A percentile compares a stretch with the other conserved stretches of the same genome.
These are phyloP conservation scores for Tribolium castaneum DNA, from an alignment of 1,140 invertebrate genomes.

Conservation along the genomic window DNA sequence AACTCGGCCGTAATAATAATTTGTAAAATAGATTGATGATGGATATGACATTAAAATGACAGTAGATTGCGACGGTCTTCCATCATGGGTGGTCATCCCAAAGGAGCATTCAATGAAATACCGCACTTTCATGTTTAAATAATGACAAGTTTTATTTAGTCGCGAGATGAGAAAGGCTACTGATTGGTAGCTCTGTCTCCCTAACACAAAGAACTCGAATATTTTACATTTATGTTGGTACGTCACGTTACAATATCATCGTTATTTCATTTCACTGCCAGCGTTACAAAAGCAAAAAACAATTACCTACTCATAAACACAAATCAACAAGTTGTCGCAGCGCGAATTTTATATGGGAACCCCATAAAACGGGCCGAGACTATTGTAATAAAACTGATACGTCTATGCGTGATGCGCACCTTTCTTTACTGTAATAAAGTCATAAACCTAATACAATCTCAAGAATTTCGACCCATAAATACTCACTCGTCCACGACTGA, in stretches of 20 bases:
- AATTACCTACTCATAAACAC: slow-evolving; percentile 5
- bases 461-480: slow-evolving; percentile 34
- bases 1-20: slow-evolving; percentile 39
- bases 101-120: slow-evolving; percentile 33
- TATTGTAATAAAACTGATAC: slow-evolving; percentile 24
- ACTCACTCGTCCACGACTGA: neutral
- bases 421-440: slow-evolving; percentile 9
- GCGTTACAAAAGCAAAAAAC: neutral
- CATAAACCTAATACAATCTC: slow-evolving; percentile 5
- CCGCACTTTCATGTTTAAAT: slow-evolving; percentile 41
- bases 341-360: slow-evolving; percentile 10
- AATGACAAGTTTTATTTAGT: slow-evolving; percentile 38
- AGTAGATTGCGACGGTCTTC: slow-evolving; percentile 43
- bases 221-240: slow-evolving; percentile 23
- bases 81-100: slow-evolving; percentile 38
- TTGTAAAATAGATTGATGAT: slow-evolving; percentile 42
- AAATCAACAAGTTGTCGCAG: slow-evolving; percentile 28
- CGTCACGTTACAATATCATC: slow-evolving; percentile 7
- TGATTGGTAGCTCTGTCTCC: slow-evolving; percentile 34
- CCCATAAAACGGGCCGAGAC: slow-evolving; percentile 1
- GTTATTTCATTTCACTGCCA: neutral
- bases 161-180: slow-evolving; percentile 29
- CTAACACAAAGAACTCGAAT: slow-evolving; percentile 23
- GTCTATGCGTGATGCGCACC: slow-evolving; percentile 13
- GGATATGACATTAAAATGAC: slow-evolving; percentile 45